A percentile compares a stretch with the other conserved stretches of the same genome.
Evolutionary conservation across 2,888 invertebrate species (phyloP).

Genomic region (Sipha maydis): DNA sequence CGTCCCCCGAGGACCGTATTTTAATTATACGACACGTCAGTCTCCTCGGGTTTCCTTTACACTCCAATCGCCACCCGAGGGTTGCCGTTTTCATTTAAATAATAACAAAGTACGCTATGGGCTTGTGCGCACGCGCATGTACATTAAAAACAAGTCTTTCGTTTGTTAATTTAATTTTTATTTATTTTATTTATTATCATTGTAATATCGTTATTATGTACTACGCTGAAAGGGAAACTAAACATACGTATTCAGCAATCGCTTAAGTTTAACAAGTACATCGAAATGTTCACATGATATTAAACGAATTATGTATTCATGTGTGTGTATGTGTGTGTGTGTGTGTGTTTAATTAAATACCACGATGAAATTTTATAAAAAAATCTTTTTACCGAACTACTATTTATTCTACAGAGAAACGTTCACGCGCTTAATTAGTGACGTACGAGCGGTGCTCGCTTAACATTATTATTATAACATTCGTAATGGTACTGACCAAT

Average conservation of each 20-base stretch:
- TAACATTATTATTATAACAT: no score
- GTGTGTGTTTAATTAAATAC: no score
- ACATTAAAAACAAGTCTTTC: background rate
- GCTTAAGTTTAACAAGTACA: constrained; percentile 31
- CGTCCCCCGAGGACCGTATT: constrained; percentile 52
- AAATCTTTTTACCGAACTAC: background rate
- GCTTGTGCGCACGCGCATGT: background rate
- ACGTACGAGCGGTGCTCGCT: no score
- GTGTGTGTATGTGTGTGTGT: no score
- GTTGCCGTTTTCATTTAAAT: constrained; percentile 58
- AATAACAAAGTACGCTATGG: background rate
- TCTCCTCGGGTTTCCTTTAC: constrained; percentile 60
- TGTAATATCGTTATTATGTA: background rate
- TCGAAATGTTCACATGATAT: constrained; percentile 18
- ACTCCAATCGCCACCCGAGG: constrained; percentile 47
- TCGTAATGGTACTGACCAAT: no score
- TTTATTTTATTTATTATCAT: background rate
- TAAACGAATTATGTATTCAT: no score
- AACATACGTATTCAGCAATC: constrained; percentile 30
- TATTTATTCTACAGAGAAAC: background rate
- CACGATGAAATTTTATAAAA: background rate
- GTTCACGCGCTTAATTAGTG: no score
- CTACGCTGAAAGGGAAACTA: constrained; percentile 26
- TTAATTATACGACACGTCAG: constrained; percentile 61
- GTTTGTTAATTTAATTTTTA: background rate